These are phyloP conservation scores for Digitonthophagus gazella DNA, from an alignment of 2,888 invertebrate species.

Conservation along the genomic window DNA sequence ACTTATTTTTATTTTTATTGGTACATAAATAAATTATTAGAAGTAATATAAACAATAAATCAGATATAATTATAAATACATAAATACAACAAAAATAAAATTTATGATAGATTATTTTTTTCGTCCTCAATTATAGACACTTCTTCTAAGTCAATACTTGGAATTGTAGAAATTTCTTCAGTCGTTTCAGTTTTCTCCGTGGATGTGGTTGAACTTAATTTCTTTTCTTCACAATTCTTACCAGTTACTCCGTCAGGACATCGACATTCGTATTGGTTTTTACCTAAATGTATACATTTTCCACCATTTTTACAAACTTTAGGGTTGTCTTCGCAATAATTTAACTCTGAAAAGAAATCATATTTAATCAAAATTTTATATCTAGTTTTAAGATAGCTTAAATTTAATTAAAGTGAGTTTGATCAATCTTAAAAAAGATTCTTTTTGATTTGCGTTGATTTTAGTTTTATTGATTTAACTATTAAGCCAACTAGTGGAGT, in stretches of 20 bases:
- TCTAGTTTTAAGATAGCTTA: too few relatives aligned
- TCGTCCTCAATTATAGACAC: neutral
- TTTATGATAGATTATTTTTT: slow-evolving; percentile 19
- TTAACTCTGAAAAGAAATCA: slow-evolving; percentile 66
- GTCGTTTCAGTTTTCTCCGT: slow-evolving; percentile 16
- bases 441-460: too few relatives aligned
- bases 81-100: neutral
- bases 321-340: slow-evolving; percentile 78
- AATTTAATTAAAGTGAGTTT: too few relatives aligned
- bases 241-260: slow-evolving; percentile 75
- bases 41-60: slow-evolving; percentile 3
- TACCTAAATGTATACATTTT: slow-evolving; percentile 76
- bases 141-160: neutral
- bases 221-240: slow-evolving; percentile 69
- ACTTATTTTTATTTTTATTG: neutral
- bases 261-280: slow-evolving; percentile 73
- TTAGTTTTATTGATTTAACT: too few relatives aligned
- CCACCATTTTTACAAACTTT: slow-evolving; percentile 77
- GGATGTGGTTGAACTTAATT: slow-evolving; percentile 53
- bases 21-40: too few relatives aligned
- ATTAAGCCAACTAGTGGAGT: too few relatives aligned
- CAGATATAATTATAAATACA: slow-evolving; percentile 10
- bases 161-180: neutral
- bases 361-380: too few relatives aligned
- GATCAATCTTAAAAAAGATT: too few relatives aligned